Percentiles rank a stretch among this genome's conserved stretches.
These are phyloP conservation scores for Pollenia labialis DNA, from an alignment of 2,888 invertebrate species.

Conservation along the genomic window DNA sequence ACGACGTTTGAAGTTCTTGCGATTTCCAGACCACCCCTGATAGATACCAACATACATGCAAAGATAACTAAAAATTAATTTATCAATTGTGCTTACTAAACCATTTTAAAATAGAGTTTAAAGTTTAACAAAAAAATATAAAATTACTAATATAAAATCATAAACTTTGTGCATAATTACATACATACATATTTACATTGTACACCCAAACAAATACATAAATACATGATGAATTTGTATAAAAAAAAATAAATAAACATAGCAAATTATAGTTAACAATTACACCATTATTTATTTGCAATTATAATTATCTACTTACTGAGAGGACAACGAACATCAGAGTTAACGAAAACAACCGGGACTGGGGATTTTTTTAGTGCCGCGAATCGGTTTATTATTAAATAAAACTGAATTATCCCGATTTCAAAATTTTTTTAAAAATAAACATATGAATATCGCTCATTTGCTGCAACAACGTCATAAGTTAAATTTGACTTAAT, in stretches of 20 bases:
- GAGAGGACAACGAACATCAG: too few relatives aligned
- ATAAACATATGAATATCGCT: too few relatives aligned
- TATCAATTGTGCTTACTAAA: conserved; percentile 58
- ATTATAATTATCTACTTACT: conserved; percentile 1
- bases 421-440: too few relatives aligned
- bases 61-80: conserved; percentile 53
- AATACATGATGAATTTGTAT: conserved; percentile 36
- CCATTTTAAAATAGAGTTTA: conserved; percentile 56
- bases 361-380: too few relatives aligned
- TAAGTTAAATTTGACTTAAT: too few relatives aligned
- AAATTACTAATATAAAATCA: conserved; percentile 18
- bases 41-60: conserved; percentile 38
- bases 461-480: too few relatives aligned
- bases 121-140: conserved; percentile 19
- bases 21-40: too few relatives aligned
- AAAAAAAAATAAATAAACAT: conserved; percentile 35
- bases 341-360: too few relatives aligned
- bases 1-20: too few relatives aligned
- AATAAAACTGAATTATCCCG: too few relatives aligned
- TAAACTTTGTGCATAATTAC: conserved; percentile 4
- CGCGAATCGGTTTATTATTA: too few relatives aligned
- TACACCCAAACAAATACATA: conserved; percentile 16
- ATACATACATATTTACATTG: conserved; percentile 15
- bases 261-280: conserved; percentile 21
- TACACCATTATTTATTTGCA: not conserved